These are phyloP conservation scores for Temnopleurus reevesii DNA, from an alignment of 53 echinoderm and acorn worm genomes.

Conservation along the genomic window DNA sequence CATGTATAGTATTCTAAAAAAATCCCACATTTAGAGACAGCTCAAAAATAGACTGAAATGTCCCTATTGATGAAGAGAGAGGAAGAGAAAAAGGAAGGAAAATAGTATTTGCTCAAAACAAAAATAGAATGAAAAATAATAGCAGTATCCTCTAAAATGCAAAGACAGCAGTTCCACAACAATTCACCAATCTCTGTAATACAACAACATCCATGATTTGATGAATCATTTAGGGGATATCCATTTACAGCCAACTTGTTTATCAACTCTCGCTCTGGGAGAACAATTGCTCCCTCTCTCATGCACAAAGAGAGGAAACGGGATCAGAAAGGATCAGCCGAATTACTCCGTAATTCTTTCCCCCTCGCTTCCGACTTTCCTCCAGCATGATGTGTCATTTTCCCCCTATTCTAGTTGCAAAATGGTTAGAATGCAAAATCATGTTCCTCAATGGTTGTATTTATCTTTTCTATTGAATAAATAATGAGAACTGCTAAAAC, in stretches of 20 bases:
- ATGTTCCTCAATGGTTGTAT: too few species aligned
- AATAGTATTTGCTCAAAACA: too few species aligned
- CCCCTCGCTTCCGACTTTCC: constrained; percentile 28
- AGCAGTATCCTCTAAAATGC: too few species aligned
- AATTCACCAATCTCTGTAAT: not conserved
- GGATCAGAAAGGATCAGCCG: not conserved
- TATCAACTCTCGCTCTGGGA: not conserved
- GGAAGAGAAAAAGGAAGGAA: not conserved
- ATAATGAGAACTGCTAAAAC: too few species aligned
- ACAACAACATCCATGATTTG: not conserved
- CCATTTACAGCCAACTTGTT: constrained; percentile 20
- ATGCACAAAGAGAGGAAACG: constrained; percentile 4
- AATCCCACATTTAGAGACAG: too few species aligned
- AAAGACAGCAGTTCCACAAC: not conserved
- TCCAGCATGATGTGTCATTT: constrained; percentile 15
- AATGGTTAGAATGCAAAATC: too few species aligned
- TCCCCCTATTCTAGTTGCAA: not conserved
- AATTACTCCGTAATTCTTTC: constrained; percentile 4
- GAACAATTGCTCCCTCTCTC: constrained; percentile 6
- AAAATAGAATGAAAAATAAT: too few species aligned
- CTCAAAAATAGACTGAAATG: too few species aligned
- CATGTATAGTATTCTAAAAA: too few species aligned
- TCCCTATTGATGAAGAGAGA: too few species aligned
- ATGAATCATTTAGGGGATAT: constrained; percentile 20
- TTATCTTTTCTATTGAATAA: too few species aligned